Evolutionary conservation across 1,140 invertebrate genomes (phyloP), one percentile per base, ranked within the genome.

Genomic region (Aleiodes sp.): DNA sequence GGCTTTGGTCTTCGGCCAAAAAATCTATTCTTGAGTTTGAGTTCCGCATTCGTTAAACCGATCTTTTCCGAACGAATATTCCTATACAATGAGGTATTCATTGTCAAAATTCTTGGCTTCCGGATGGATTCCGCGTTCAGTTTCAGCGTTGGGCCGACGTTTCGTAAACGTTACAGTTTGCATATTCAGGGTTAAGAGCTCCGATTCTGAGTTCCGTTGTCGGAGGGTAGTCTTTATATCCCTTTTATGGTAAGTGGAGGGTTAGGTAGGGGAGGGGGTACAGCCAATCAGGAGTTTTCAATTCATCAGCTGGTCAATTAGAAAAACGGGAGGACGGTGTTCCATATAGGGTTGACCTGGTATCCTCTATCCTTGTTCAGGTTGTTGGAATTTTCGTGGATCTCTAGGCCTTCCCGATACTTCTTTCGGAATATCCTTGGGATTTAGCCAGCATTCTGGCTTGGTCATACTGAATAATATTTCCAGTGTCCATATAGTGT

Each of bases 121-220:
- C n/a, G n/a, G n/a, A n/a, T n/a, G n/a, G n/a, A n/a, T n/a, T n/a
- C n/a, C n/a, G n/a, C n/a, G n/a, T n/a, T n/a, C 33, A 35, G 68
- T 71, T 70, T 71, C 46, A 65, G 70, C 69, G 70, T 65, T 69
- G 73, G 67, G 65, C 62, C 70, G 64, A 70, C 68, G n/a, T n/a
- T n/a, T n/a, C n/a, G n/a, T n/a, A n/a, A n/a, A n/a, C n/a, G n/a
- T n/a, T n/a, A n/a, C n/a, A n/a, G n/a, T n/a, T n/a, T n/a, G n/a
- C n/a, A n/a, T n/a, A 73, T 43, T 43, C 4, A n/a, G 19, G 7
- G n/a, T 43, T 7, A 16, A 16, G 8, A 43, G 14, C n/a, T 43
- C 37, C 3, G 37, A n/a, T n/a, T n/a, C 37, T 41, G 37, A 41
- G 12, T 14, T 41, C 10, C 12, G 37, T n/a, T 41, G 10, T 41